Base-by-base conservation (phyloP, 1,140 invertebrate species). In the Mizuhopecten yessoensis region DNA sequence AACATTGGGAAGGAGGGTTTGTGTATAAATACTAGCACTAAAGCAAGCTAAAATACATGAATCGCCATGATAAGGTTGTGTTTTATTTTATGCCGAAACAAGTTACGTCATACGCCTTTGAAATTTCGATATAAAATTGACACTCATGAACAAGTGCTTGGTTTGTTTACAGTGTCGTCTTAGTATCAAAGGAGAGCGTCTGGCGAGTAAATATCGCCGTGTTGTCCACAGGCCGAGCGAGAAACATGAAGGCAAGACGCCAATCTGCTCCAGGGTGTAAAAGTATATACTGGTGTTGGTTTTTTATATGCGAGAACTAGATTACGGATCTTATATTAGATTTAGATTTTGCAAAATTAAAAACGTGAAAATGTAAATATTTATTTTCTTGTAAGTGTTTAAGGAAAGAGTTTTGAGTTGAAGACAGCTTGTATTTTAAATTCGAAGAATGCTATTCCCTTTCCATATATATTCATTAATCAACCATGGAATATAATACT, bases 161-260 rank as follows among this genome's bases (percentile, higher is more conserved):
- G n/a, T 75, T 75, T 75, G 57, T 75, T 75, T 75, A 75, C 57
- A 75, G 11, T 75, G 57, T 75, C 57, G 57, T 75, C 23, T 1
- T 29, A 75, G 57, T 29, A 75, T 75, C 57, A 75, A 75, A 75
- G 57, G 57, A 0, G 57, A 75, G n/a, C 23, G 57, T 75, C 23
- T 75, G 57, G 57, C 57, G 57, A 75, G 57, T 75, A 75, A 75
- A 75, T 75, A 75, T 75, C 57, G n/a, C 57, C 57, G 57, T 75
- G 23, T n/a, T 75, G 57, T 75, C 57, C 57, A 29, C 57, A 17
- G 57, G 57, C 17, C n/a, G 57, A 75, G 57, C 57, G 57, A 75
- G 57, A 75, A 75, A 75, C 57, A 75, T 75, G 57, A 75, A 75
- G 57, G 57, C 57, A 75, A 75, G 29, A 75, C 57, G 57, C 57